These are phyloP conservation scores for Aspidiotus rigidus DNA, from an alignment of 2,888 invertebrate genomes.

Conservation along the genomic window DNA sequence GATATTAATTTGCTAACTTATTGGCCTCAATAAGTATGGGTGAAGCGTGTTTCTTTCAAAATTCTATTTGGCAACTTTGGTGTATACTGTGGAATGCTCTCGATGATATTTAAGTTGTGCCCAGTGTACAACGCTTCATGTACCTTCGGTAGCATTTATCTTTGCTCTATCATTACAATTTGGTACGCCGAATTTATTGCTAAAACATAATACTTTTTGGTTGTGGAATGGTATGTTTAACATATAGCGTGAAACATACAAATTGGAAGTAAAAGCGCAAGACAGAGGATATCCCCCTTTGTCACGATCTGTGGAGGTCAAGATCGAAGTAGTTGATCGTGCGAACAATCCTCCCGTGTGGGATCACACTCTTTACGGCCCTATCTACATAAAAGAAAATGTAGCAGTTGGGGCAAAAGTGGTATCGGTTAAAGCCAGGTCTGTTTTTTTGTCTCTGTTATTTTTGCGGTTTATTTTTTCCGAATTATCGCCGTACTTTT, in stretches of 20 bases:
- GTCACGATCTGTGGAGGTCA: constrained; percentile 93
- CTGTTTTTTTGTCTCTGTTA: constrained; percentile 50
- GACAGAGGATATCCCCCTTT: constrained; percentile 94
- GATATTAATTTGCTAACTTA: too few relatives aligned
- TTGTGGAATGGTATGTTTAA: constrained; percentile 30
- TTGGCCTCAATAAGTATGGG: too few relatives aligned
- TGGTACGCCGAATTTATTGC: too few relatives aligned
- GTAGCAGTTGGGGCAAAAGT: constrained; percentile 95
- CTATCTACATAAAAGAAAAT: constrained; percentile 95
- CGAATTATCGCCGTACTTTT: not conserved
- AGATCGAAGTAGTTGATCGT: constrained; percentile 96
- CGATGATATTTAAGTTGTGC: too few relatives aligned
- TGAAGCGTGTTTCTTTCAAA: too few relatives aligned
- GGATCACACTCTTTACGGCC: constrained; percentile 93
- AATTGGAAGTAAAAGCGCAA: constrained; percentile 95
- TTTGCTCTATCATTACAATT: too few relatives aligned
- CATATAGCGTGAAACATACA: constrained; percentile 89
- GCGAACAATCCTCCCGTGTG: constrained; percentile 96
- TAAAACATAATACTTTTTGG: constrained; percentile 9
- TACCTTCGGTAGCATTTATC: too few relatives aligned
- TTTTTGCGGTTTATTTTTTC: constrained; percentile 20
- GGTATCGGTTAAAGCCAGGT: constrained; percentile 98
- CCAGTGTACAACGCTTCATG: too few relatives aligned
- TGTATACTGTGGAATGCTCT: too few relatives aligned
- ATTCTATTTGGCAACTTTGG: too few relatives aligned